Conservation (phyloP, 2,888 invertebrate species). For the Zelleria hepariella region DNA sequence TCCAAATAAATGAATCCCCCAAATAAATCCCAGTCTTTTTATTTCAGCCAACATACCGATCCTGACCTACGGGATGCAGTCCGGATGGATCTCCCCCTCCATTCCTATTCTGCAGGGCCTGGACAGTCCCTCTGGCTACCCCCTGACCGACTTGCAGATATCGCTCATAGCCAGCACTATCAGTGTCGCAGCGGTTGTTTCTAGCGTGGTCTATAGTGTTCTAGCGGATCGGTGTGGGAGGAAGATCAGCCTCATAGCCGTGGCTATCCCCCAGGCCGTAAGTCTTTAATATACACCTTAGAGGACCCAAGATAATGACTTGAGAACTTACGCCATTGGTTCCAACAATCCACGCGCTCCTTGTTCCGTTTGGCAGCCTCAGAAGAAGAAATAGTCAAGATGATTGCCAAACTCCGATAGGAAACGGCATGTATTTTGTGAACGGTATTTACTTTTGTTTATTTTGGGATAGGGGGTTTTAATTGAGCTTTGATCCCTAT, state of each 20-base stretch:
- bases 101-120: constrained; percentile 30
- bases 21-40: no score
- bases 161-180: constrained; percentile 11
- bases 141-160: constrained; percentile 22
- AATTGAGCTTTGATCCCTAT: no score
- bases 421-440: no score
- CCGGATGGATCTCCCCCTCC: constrained; percentile 44
- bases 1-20: no score
- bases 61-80: constrained; percentile 34
- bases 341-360: no score
- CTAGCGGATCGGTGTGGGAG: constrained; percentile 12
- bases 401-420: no score
- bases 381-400: no score
- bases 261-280: constrained; percentile 13
- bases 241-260: constrained; percentile 2
- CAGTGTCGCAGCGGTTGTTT: constrained; percentile 5
- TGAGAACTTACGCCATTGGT: not conserved
- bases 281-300: constrained; percentile 1
- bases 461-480: no score
- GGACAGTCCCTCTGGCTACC: constrained; percentile 22
- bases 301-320: not conserved
- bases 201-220: constrained; percentile 4
- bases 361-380: no score
- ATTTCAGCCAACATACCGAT: constrained; percentile 35
- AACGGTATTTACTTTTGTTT: no score